Evolutionary conservation across 1,140 invertebrate genomes (phyloP), one percentile per base, ranked within the genome.

Genomic region (Drosophila rhopaloa): DNA sequence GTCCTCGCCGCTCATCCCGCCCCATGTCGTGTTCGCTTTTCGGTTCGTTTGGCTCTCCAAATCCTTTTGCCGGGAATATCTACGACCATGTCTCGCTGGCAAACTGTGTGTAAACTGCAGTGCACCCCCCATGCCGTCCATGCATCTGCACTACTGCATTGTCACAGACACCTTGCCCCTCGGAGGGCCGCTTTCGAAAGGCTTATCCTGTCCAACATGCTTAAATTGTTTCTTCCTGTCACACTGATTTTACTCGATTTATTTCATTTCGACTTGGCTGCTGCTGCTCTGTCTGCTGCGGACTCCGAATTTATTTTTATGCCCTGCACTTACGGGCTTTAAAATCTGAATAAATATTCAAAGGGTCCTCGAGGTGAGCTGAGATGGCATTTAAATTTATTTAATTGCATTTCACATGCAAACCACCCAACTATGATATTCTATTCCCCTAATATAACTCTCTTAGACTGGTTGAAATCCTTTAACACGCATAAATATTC

Each of bases 181-280:
- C 13, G 41, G 35, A 29, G 71, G 29, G 37, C 29, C 51, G 46
- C 72, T 73, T 54, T 53, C 71, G 27, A 67, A 68, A 44, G 79
- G 81, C 80, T 89, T 89, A 89, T 89, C 84, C 84, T 89, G 85
- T 81, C 84, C 85, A 89, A 89, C 66, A 88, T 84, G 84, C 68
- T 89, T 89, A 89, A 89, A 89, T 89, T 89, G 85, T 90, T 89
- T 89, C 85, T 79, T 89, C 59, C 84, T 89, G 84, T 89, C 83
- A 80, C 84, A 89, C 62, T 90, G 84, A 89, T 89, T 89, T 88
- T 89, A 79, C 77, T 79, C 84, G 80, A 84, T 89, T 90, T 89
- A 89, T 88, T 76, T 68, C 79, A 77, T 72, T 81, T 71, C 58
- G 84, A 68, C 74, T 85, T 79, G 68, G 58, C 65, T 79, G 54